These are phyloP conservation scores for Heliconius nattereri DNA, from an alignment of 1,140 invertebrate genomes.

Conservation along the genomic window DNA sequence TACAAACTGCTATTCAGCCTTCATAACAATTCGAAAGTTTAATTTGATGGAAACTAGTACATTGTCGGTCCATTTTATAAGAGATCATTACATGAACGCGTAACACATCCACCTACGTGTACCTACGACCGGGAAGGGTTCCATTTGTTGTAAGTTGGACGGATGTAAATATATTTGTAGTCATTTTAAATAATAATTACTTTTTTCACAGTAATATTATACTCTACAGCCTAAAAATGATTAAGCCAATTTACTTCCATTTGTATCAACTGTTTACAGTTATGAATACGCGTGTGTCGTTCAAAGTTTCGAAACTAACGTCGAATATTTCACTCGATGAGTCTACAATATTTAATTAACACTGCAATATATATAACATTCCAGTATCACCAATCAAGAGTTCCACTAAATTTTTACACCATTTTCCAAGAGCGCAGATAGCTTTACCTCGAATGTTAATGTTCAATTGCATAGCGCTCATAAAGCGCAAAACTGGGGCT, in stretches of 20 bases:
- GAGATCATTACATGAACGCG: background rate
- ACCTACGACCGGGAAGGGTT: background rate
- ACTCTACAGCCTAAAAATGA: background rate
- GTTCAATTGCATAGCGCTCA: constrained; percentile 64
- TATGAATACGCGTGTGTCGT: background rate
- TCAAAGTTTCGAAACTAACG: background rate
- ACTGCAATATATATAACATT: background rate
- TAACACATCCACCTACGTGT: background rate
- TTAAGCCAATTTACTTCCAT: background rate
- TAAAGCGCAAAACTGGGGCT: constrained; percentile 74
- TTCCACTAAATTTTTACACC: constrained; percentile 45
- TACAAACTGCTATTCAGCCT: background rate
- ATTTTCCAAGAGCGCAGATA: constrained; percentile 38
- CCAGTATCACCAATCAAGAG: constrained; percentile 24
- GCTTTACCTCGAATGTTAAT: constrained; percentile 43
- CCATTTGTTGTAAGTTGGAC: constrained; percentile 31
- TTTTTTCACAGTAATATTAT: constrained; percentile 7
- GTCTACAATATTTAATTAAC: constrained; percentile 1
- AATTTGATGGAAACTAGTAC: background rate
- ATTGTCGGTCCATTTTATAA: constrained; percentile 1
- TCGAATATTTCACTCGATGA: background rate
- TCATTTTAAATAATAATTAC: background rate
- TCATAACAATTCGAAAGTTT: background rate
- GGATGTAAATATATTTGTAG: constrained; percentile 32
- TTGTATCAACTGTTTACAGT: background rate